Evolutionary conservation across 2,797 vertebrate genomes (phyloP), one percentile per base, ranked within the genome.

Genomic region (Pangasius djambal): DNA sequence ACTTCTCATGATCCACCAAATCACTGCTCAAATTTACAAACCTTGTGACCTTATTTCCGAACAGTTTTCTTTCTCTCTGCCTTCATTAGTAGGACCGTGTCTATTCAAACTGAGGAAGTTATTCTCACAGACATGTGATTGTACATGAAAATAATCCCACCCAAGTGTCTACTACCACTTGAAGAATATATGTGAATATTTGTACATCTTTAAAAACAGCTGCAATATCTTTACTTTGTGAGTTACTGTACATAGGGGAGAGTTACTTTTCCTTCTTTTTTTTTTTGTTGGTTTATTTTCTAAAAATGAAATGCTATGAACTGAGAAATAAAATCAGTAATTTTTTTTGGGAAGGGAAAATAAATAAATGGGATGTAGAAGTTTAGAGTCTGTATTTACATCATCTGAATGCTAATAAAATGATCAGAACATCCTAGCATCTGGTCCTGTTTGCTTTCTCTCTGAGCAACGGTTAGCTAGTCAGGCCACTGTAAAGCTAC

Each of bases 241-340:
- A 94, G 94, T 92, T 90, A 93, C 89, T 96, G 95, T 96, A 96
- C 92, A 96, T 95, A 95, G 85, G 86, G 72, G 90, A 78, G 91
- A 90, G 92, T 91, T 91, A 82, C 52, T 67, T 74, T 93, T 87
- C 91, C 52, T 91, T 88, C 90, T 88, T 72, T 50, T 2, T 50
- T 50, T 48, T 48, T 55, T 55, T 55, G 59, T 34, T 34, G 31
- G 25, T 84, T 84, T 69, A 20, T 69, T 85, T 85, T 67, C 94
- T 94, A 94, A 94, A 88, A 94, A 93, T 93, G 93, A 93, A 90
- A 92, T 93, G 70, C 90, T 94, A 92, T 93, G 79, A 93, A 90
- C 69, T 2, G 25, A 28, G 22, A 82, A 81, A 83, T 8, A 16
- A 34, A 79, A 44, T 40, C 55, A 28, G 34, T 25, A 8, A 25